Conservation (phyloP, 2,888 invertebrate genomes). For the Zygogramma bicolorata region DNA sequence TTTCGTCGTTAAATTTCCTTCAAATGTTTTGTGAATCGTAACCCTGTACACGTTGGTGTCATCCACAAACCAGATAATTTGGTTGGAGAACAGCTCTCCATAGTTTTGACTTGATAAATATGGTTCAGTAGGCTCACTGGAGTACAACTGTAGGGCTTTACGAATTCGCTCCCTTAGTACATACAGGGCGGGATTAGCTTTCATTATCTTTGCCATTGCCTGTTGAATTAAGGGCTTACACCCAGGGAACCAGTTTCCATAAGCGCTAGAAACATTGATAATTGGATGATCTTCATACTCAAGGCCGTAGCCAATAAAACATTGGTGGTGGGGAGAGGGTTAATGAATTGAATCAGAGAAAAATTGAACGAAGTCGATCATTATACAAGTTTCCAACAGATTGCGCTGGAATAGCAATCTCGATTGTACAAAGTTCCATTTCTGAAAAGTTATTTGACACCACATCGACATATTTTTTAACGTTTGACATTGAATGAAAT, state of each 20-base stretch:
- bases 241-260: constrained; percentile 99
- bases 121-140: constrained; percentile 99
- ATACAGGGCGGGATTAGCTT: constrained; percentile 98
- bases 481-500: too few species aligned
- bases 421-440: too few species aligned
- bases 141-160: constrained; percentile 98
- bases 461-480: too few species aligned
- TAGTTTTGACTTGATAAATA: constrained; percentile 99
- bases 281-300: neutral
- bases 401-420: too few species aligned
- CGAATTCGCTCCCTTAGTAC: constrained; percentile 97
- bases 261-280: constrained; percentile 76
- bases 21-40: constrained; percentile 99
- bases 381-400: too few species aligned
- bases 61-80: constrained; percentile 99
- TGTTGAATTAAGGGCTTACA: constrained; percentile 98
- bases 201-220: constrained; percentile 99
- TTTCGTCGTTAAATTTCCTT: constrained; percentile 98
- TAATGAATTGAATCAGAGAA: too few species aligned
- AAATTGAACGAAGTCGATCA: too few species aligned
- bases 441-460: too few species aligned
- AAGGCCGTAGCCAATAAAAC: too few species aligned
- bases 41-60: constrained; percentile 99
- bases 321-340: too few species aligned
- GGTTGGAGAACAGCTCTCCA: constrained; percentile 99